phyloP scores from a whole-genome alignment of 1,140 invertebrate species.

The Sarcophaga bullata region DNA sequence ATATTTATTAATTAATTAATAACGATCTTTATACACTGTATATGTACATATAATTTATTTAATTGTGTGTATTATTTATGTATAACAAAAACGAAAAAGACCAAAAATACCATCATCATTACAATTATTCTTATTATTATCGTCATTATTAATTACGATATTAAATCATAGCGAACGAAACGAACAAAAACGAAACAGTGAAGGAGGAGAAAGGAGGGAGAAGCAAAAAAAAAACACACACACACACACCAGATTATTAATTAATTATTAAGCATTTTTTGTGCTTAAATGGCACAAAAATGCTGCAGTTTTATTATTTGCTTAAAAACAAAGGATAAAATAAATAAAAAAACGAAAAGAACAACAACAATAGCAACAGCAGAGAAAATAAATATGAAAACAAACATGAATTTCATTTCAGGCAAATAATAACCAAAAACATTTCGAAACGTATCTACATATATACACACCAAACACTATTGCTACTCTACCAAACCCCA shows the following conservation, averaged over 20 bases:
- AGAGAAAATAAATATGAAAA: background rate
- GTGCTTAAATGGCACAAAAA: conserved; percentile 32
- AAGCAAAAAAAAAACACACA: background rate
- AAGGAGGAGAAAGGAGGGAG: background rate
- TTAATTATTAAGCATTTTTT: conserved; percentile 38
- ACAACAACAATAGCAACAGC: background rate
- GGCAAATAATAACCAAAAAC: background rate
- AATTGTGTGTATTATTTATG: too few species aligned
- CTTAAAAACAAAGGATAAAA: conserved; percentile 19
- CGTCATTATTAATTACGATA: too few species aligned
- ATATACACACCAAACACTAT: too few species aligned
- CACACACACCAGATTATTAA: conserved; percentile 6
- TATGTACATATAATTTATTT: too few species aligned
- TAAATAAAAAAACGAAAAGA: background rate
- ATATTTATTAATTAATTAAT: too few species aligned
- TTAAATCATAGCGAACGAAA: too few species aligned
- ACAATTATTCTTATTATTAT: too few species aligned
- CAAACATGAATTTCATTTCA: background rate
- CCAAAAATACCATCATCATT: too few species aligned
- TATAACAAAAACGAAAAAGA: too few species aligned
- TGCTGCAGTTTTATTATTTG: conserved; percentile 23
- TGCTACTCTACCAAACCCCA: too few species aligned
- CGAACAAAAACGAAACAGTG: conserved; percentile 34
- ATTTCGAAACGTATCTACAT: too few species aligned
- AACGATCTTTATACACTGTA: too few species aligned